Base-by-base conservation (phyloP, 1,140 invertebrate species). In the Thaumatotibia leucotreta region DNA sequence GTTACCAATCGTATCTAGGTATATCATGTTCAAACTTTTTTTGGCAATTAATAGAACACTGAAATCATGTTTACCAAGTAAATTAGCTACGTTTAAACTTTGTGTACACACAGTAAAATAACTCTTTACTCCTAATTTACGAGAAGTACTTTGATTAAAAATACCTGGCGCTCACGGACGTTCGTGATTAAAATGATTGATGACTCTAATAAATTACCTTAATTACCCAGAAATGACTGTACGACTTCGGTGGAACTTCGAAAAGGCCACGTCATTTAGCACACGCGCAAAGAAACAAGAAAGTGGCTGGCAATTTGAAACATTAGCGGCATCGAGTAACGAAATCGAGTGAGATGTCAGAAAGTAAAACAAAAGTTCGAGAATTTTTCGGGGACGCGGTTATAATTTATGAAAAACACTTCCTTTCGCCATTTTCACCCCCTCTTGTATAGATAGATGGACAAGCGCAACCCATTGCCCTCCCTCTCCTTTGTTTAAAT, bases 401-500 rank as follows among this genome's bases (percentile, higher is more conserved):
- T 62, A 67, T 70, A 70, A 70, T 66, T 70, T 66, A 70, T 66
- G 49, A 63, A 66, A 65, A 33, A 64, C 49, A 63, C 31, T 32
- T 58, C 65, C 39, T 61, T 52, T 45, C 63, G 63, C n/a, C 58
- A 67, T 67, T 71, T 71, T 31, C 10, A 20, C 45, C 39, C 64
- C 24, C 61, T 31, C 11, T 52, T n/a, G 20, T 61, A 49, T 61
- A 14, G 61, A 45, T 54, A 32, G 64, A 69, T 31, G 50, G 24
- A 29, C 22, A 45, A 52, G 31, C 32, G 64, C 50, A 50, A 52
- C 63, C 32, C 33, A 50, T 52, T 54, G 54, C 65, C 52, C 61
- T 45, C 63, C 65, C 63, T 52, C 65, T 76, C 72, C 76, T 77
- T 79, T 76, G 72, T 76, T 80, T 81, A 87, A 85, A 87, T 85